Evolutionary conservation across 2,113 vertebrate genomes (phyloP).

Genomic region (Phyllostomus discolor): DNA sequence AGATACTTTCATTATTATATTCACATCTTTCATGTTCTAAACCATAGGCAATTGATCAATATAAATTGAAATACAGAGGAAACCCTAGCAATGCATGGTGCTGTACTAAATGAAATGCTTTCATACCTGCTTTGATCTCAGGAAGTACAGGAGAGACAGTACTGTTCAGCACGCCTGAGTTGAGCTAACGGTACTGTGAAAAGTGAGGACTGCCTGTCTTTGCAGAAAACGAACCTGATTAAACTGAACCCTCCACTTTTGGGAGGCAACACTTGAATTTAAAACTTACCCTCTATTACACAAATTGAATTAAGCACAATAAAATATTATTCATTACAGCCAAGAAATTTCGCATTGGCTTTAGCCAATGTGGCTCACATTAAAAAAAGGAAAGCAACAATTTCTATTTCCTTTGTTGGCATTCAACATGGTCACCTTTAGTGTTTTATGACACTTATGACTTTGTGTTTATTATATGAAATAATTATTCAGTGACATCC

Average conservation of each 20-base stretch:
- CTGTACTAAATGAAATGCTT: background rate
- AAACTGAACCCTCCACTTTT: background rate
- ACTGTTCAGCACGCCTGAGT: accelerated
- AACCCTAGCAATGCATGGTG: background rate
- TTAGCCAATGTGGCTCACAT: background rate
- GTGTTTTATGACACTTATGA: background rate
- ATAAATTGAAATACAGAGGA: background rate
- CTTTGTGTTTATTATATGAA: background rate
- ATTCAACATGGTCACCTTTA: constrained; percentile 51
- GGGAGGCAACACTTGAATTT: background rate
- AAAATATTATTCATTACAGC: background rate
- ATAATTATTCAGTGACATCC: background rate
- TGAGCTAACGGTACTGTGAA: background rate
- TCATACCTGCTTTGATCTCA: background rate
- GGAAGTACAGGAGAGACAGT: background rate
- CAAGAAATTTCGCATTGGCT: background rate
- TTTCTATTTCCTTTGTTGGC: constrained; percentile 42
- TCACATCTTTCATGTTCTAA: constrained; percentile 29
- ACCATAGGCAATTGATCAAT: background rate
- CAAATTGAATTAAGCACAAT: constrained; percentile 6
- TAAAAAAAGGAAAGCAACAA: background rate
- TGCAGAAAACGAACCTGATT: background rate
- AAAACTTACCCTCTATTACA: background rate
- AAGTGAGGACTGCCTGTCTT: background rate
- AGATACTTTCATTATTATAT: background rate